Evolutionary conservation across 2,113 vertebrate genomes (phyloP), one percentile per base, ranked within the genome.

Genomic region (Lycaon pictus): DNA sequence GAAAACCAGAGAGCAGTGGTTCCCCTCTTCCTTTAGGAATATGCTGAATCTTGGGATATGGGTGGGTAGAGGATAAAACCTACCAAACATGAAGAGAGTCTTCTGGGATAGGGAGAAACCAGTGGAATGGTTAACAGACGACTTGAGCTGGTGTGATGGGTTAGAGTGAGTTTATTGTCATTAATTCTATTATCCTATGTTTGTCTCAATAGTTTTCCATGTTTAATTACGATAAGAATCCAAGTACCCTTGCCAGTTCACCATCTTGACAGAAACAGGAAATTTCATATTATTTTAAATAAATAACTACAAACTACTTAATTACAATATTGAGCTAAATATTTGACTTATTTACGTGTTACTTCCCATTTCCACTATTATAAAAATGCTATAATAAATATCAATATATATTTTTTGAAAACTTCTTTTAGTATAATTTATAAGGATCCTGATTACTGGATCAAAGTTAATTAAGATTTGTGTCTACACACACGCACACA

Each of bases 401-500:
- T 63, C 11, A 53, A 53, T 37, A 35, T 55, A 84, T 53, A 55
- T 37, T 65, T 93, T 53, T 53, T 67, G 25, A 79, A 48, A 67
- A 58, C 9, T 43, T 79, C 65, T 55, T 19, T 56, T 69, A 77
- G 71, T 6, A 58, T 67, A 19, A n/a, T 67, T 56, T 87, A 60
- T 35, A 79, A 62, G 8, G 79, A 79, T n/a, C n/a, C 9, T 63
- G n/a, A 86, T 65, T 3, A 23, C 7, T 43, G 12, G 7, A n/a
- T 65, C 48, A 86, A 76, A 55, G 13, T 86, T 79, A 58, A 56
- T 92, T 35, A 80, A 80, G 15, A 27, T 80, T 79, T 87, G 37
- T 93, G 51, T 22, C 51, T 35, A 35, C 8, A 69, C 43, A 51
- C 48, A 72, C n/a, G 56, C 37, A 60, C 22, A 87, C 85, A 69